Percentiles rank a stretch among this genome's conserved stretches.
Conservation (phyloP, 2,113 vertebrate genomes). For the Nyctibius bracteatus region DNA sequence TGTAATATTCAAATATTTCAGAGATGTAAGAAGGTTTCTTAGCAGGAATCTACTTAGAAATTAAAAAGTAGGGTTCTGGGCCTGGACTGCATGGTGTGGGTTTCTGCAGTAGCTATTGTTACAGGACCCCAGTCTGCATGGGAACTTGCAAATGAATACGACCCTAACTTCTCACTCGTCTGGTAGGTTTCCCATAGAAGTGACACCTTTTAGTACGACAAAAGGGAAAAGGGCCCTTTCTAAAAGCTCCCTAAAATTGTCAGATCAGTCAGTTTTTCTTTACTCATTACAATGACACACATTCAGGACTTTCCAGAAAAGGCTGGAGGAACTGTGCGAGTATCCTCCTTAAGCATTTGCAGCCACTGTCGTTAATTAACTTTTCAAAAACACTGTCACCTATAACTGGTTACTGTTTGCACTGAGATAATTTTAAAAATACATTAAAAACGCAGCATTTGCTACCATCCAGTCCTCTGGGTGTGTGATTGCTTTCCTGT, state of each 20-base stretch:
- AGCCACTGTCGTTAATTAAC: not conserved
- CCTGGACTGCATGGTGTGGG: rapidly evolving
- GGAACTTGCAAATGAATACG: not conserved
- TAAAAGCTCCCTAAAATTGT: not conserved
- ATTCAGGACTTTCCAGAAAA: not conserved
- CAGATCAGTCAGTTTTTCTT: not conserved
- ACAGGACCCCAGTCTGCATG: not conserved
- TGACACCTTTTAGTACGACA: not conserved
- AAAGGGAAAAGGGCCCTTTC: not conserved
- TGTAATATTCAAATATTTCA: not conserved
- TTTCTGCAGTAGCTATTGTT: not conserved
- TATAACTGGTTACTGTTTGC: not conserved
- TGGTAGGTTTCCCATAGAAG: not conserved
- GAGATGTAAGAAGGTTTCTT: not conserved
- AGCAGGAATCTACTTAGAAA: not conserved
- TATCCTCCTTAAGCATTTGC: not conserved
- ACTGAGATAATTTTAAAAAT: not conserved
- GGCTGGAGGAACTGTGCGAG: not conserved
- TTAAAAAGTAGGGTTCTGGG: not conserved
- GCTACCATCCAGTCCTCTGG: not conserved
- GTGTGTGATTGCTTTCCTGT: not conserved
- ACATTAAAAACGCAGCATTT: rapidly evolving
- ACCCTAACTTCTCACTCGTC: not conserved
- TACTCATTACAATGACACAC: not conserved
- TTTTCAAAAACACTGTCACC: not conserved